Evolutionary conservation across 2,888 invertebrate species (phyloP).

Genomic region (Diarsia brunnea): DNA sequence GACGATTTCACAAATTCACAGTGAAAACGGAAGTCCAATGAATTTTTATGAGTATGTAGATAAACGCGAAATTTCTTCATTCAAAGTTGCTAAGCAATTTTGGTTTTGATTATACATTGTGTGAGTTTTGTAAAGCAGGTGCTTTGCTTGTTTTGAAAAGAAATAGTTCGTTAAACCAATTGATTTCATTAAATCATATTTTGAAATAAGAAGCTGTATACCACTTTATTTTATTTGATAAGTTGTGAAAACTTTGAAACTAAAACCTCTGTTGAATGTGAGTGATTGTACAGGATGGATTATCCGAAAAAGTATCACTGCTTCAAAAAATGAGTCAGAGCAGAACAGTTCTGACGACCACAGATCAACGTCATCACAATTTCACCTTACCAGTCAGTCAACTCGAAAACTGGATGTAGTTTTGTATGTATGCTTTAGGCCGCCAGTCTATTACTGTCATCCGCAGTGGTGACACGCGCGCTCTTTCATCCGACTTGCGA

Average conservation of each 20-base stretch:
- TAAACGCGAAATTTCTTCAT: slow-evolving; percentile 25
- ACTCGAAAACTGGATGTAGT: slow-evolving; percentile 65
- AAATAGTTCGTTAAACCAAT: not conserved
- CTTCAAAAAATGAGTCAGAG: slow-evolving; percentile 56
- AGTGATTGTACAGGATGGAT: not conserved
- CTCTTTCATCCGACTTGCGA: slow-evolving; percentile 62
- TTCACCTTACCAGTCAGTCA: slow-evolving; percentile 69
- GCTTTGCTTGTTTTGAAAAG: not conserved
- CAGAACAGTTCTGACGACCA: slow-evolving; percentile 53
- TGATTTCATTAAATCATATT: not conserved
- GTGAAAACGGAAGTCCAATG: slow-evolving; percentile 60
- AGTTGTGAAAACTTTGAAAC: not conserved
- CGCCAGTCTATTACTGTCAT: slow-evolving; percentile 77
- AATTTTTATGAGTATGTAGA: slow-evolving; percentile 21
- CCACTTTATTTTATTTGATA: not conserved
- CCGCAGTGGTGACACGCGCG: slow-evolving; percentile 74
- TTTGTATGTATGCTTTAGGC: slow-evolving; percentile 43
- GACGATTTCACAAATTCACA: slow-evolving; percentile 53
- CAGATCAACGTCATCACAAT: slow-evolving; percentile 69
- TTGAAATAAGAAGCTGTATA: not conserved
- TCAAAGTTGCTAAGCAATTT: not conserved
- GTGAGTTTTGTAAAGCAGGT: not conserved
- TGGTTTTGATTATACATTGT: slow-evolving; percentile 9
- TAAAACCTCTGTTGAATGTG: not conserved
- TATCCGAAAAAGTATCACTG: slow-evolving; percentile 24